Evolutionary conservation across 1,140 invertebrate genomes (phyloP).

Genomic region (Drosophila tani): DNA sequence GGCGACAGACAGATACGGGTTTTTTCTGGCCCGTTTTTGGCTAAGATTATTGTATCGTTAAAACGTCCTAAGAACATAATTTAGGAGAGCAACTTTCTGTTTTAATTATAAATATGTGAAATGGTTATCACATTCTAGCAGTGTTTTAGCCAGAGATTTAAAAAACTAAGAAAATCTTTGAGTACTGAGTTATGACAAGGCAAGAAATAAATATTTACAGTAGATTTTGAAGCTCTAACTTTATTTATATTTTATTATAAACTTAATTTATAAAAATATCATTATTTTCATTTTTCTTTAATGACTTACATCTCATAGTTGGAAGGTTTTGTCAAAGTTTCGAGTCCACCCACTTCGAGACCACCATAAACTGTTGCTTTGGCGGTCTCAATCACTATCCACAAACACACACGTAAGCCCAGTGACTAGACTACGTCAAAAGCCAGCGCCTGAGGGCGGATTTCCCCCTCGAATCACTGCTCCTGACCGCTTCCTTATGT

Average conservation of each 20-base stretch:
- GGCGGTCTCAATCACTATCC: slow-evolving; percentile 36
- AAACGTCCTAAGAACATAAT: background rate
- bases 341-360: background rate
- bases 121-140: too few relatives aligned
- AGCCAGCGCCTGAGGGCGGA: slow-evolving; percentile 34
- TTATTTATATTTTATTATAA: too few relatives aligned
- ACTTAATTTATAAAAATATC: too few relatives aligned
- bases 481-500: slow-evolving; percentile 27
- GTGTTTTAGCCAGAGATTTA: background rate
- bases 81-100: background rate
- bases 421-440: slow-evolving; percentile 28
- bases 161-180: too few relatives aligned
- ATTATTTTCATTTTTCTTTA: background rate
- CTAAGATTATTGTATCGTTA: slow-evolving; percentile 9
- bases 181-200: too few relatives aligned
- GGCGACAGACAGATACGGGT: background rate
- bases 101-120: background rate
- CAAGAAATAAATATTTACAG: background rate
- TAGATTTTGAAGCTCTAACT: background rate
- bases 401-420: slow-evolving; percentile 18
- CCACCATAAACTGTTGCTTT: slow-evolving; percentile 14
- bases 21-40: too few relatives aligned
- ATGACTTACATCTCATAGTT: background rate
- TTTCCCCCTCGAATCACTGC: background rate
- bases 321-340: background rate